Base-by-base conservation (phyloP, 1,140 invertebrate species). In the Nebria ingens region DNA sequence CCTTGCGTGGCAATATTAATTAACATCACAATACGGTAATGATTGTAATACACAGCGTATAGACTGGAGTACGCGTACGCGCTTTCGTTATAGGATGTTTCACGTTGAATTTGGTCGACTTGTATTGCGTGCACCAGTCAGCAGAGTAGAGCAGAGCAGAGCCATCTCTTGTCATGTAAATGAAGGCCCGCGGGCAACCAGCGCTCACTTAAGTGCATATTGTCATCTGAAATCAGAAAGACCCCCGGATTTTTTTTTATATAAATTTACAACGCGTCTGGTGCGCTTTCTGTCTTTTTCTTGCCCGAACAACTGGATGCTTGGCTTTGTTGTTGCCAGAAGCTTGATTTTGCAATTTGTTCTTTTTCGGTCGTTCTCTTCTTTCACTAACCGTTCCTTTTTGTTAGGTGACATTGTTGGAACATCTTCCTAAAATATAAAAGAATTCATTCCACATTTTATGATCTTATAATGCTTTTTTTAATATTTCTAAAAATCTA, bases 21-120 rank as follows among this genome's bases (percentile, higher is more conserved):
- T 45, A 45, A 9, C 40, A 45, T 45, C 40, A 45, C 40, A 45
- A 45, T 45, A 45, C 40, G 3, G 40, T 45, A 45, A 45, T 45
- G 40, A 45, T 45, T 45, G 40, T 45, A 45, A 45, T 45, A 45
- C 40, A 45, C n/a, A n/a, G n/a, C n/a, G n/a, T n/a, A n/a, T n/a
- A n/a, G n/a, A n/a, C n/a, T n/a, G 40, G 15, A 34, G 25, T 34
- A 9, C 17, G 17, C 40, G 40, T 45, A 12, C 9, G 9, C 40
- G 9, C 9, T 17, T 45, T 17, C 40, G 40, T 45, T 45, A 45
- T 45, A 12, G 40, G 40, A 45, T 45, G 40, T 45, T 45, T 45
- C 40, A 45, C 40, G 40, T 45, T 45, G 40, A 45, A 45, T 45
- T 45, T 45, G 40, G 40, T n/a, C 40, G 40, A 45, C 40, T 45